These are phyloP conservation scores for Petrocephalus schoutedeni DNA, from an alignment of 2,797 vertebrate genomes.

Conservation along the genomic window DNA sequence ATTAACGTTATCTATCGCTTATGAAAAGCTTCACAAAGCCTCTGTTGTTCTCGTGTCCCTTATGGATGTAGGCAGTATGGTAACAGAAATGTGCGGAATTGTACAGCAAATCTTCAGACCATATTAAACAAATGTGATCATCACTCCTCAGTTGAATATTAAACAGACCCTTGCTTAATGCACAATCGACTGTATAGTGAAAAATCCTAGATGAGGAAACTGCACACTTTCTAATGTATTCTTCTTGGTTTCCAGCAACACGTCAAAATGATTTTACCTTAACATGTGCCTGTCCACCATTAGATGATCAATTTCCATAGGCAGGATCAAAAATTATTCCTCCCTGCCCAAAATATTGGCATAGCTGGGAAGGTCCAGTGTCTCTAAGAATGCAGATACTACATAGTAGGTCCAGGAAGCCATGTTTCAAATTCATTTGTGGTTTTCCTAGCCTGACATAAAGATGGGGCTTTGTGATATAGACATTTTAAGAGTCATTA, in stretches of 20 bases:
- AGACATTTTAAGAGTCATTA: not conserved
- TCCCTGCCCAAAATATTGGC: not conserved
- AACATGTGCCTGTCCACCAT: not conserved
- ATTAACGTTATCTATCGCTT: not conserved
- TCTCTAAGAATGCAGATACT: not conserved
- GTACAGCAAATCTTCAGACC: not conserved
- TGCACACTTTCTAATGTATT: not conserved
- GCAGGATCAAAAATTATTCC: not conserved
- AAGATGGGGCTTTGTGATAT: not conserved
- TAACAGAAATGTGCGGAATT: not conserved
- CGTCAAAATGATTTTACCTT: not conserved
- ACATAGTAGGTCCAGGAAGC: not conserved
- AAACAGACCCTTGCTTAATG: not conserved
- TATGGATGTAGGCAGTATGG: not conserved
- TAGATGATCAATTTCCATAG: not conserved
- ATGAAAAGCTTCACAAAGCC: not conserved
- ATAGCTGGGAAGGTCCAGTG: not conserved
- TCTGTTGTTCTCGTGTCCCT: not conserved
- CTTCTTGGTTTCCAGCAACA: not conserved
- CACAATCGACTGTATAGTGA: not conserved
- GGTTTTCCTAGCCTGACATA: not conserved
- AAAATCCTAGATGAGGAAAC: not conserved
- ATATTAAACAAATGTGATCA: not conserved
- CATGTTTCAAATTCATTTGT: not conserved
- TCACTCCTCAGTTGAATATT: conserved; percentile 6